A percentile compares a stretch with the other conserved stretches of the same genome.
These are phyloP conservation scores for Ceratothoa steindachneri DNA, from an alignment of 2,888 invertebrate species.

Conservation along the genomic window DNA sequence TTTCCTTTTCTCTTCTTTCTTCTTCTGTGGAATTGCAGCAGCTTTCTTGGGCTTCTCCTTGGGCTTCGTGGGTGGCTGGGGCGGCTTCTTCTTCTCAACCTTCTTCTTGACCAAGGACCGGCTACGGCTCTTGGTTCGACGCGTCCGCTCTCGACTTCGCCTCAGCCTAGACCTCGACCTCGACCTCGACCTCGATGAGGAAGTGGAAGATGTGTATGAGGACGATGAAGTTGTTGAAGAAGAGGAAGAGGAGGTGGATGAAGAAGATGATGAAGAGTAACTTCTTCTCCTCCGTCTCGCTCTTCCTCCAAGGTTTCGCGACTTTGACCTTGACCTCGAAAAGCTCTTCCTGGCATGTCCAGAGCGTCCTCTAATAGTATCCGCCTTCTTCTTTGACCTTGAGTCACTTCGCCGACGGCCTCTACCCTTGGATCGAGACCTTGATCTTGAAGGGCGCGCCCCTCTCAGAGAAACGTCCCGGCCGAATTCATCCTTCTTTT, in stretches of 20 bases:
- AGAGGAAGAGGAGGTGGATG: conserved; percentile 27
- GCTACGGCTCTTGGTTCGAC: conserved; percentile 24
- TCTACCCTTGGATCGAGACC: conserved; percentile 19
- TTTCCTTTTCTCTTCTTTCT: conserved; percentile 42
- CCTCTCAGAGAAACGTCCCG: conserved; percentile 34
- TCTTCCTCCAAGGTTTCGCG: conserved; percentile 22
- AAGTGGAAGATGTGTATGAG: conserved; percentile 39
- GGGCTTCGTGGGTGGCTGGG: conserved; percentile 27
- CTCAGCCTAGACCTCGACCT: conserved; percentile 51
- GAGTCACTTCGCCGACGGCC: conserved; percentile 24
- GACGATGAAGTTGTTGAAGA: conserved; percentile 12
- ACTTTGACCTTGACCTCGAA: conserved; percentile 32
- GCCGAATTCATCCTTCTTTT: conserved; percentile 47
- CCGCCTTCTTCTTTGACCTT: conserved; percentile 21
- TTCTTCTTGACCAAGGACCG: conserved; percentile 37
- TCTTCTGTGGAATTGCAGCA: conserved; percentile 46
- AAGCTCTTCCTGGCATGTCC: neutral
- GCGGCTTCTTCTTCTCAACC: conserved; percentile 41
- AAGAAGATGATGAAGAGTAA: conserved; percentile 40
- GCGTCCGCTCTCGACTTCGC: conserved; percentile 28
- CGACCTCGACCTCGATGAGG: conserved; percentile 46
- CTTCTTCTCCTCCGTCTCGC: conserved; percentile 32
- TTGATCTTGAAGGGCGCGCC: conserved; percentile 25
- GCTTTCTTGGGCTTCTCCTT: conserved; percentile 43
- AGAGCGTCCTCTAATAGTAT: conserved; percentile 18